Evolutionary conservation across 1,140 invertebrate species (phyloP), one percentile per base, ranked within the genome.

Genomic region (Lethrus apterus): DNA sequence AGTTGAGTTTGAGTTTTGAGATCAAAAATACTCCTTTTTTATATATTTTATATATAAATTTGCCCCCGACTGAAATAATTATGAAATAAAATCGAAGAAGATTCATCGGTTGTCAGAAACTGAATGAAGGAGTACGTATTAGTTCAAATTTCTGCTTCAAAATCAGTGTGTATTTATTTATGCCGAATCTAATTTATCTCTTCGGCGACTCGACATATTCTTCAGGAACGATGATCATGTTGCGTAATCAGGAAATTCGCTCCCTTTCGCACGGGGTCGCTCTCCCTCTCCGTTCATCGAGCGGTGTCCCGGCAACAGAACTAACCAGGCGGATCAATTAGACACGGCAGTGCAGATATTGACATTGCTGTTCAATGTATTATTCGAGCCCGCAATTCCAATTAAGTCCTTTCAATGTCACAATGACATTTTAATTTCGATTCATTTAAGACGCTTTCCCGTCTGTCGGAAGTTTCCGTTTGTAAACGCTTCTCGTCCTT

Each of bases 381-480:
- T 54, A 49, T 44, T 56, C 45, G 10, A 43, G 51, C 41, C 54
- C 55, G 51, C 55, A 56, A 54, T 56, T 56, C 48, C 55, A 56
- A 56, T 56, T 56, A 54, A 56, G 52, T 36, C 30, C 52, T 54
- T 54, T 51, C 40, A 51, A 45, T 54, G 51, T 56, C 51, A 52
- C 51, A 54, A 52, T 54, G 55, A 56, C 55, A 46, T 54, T 56
- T 56, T 56, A 56, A 56, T 56, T 56, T 54, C 41, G 49, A 49
- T 54, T 53, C 51, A 54, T 56, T 56, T 56, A 56, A 56, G 54
- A 51, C 43, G 50, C 41, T 47, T 26, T 23, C 36, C n/a, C n/a
- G n/a, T n/a, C n/a, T n/a, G n/a, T n/a, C n/a, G 7, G 17, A 19
- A 21, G 14, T 31, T 42, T 42, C 20, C 15, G 40, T 9, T 19